A percentile compares a stretch with the other conserved stretches of the same genome.
Evolutionary conservation across 1,140 invertebrate species (phyloP).

Genomic region (Anadara kagoshimensis): DNA sequence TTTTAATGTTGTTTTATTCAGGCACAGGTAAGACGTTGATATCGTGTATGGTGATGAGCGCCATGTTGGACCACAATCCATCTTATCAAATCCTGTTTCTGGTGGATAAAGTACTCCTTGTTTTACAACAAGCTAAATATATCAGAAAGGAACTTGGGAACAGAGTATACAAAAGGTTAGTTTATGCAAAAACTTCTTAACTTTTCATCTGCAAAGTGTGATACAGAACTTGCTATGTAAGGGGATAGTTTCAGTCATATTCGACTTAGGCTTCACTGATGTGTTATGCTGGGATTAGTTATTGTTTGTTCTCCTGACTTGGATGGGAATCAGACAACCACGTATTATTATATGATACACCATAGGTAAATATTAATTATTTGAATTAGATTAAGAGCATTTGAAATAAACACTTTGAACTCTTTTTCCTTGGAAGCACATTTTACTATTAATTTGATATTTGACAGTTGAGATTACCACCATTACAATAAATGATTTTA

Average conservation of each 20-base stretch:
- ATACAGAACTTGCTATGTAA: background rate
- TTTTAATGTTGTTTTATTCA: conserved; percentile 38
- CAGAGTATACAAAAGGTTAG: conserved; percentile 53
- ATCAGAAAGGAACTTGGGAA: conserved; percentile 56
- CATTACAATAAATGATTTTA: too few species aligned
- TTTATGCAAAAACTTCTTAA: background rate
- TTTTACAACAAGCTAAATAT: conserved; percentile 66
- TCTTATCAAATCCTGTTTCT: conserved; percentile 64
- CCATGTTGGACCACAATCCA: conserved; percentile 62
- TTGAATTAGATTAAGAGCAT: too few species aligned
- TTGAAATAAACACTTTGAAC: too few species aligned
- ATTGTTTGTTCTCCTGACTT: background rate
- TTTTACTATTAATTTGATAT: too few species aligned
- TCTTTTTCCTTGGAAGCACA: too few species aligned
- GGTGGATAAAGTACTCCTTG: conserved; percentile 69
- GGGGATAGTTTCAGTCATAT: too few species aligned
- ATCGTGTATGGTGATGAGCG: conserved; percentile 61
- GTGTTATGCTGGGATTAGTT: too few species aligned
- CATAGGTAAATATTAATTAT: too few species aligned
- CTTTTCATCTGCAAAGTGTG: background rate
- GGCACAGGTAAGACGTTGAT: conserved; percentile 71
- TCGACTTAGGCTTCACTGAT: too few species aligned
- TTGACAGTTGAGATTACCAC: too few species aligned
- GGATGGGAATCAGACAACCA: too few species aligned
- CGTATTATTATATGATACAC: too few species aligned